These are phyloP conservation scores for Uria lomvia DNA, from an alignment of 2,113 vertebrate genomes.

Conservation along the genomic window DNA sequence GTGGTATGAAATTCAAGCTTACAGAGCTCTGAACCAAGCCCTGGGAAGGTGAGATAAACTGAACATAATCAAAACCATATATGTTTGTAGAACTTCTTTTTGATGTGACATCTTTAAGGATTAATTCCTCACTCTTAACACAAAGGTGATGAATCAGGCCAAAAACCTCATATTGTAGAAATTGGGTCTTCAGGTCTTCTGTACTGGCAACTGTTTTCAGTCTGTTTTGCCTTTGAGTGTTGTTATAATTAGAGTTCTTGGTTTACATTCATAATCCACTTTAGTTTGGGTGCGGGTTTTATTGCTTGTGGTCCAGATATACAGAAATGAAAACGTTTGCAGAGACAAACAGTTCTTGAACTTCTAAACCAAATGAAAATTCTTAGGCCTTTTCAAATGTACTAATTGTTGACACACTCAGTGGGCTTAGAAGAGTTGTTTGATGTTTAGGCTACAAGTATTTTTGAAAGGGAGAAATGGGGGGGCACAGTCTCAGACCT, in stretches of 20 bases:
- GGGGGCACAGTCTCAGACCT: background rate
- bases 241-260: background rate
- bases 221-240: background rate
- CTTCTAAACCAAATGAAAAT: background rate
- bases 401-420: background rate
- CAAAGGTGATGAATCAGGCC: background rate
- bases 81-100: background rate
- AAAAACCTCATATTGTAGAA: background rate
- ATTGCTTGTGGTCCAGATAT: background rate
- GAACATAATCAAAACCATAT: background rate
- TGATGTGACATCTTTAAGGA: background rate
- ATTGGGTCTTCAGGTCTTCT: background rate
- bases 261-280: background rate
- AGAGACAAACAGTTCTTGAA: background rate
- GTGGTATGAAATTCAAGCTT: constrained; percentile 99
- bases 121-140: background rate
- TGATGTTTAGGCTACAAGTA: background rate
- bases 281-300: background rate
- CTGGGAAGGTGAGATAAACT: constrained; percentile 85
- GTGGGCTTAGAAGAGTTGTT: background rate
- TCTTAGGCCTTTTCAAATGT: background rate
- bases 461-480: constrained; percentile 19
- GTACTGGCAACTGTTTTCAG: background rate
- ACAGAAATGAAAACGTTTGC: background rate
- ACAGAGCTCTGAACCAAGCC: constrained; percentile 94